Percentiles rank a stretch among this genome's conserved stretches.
Evolutionary conservation across 2,888 invertebrate genomes (phyloP).

Genomic region (Troides aeacus): DNA sequence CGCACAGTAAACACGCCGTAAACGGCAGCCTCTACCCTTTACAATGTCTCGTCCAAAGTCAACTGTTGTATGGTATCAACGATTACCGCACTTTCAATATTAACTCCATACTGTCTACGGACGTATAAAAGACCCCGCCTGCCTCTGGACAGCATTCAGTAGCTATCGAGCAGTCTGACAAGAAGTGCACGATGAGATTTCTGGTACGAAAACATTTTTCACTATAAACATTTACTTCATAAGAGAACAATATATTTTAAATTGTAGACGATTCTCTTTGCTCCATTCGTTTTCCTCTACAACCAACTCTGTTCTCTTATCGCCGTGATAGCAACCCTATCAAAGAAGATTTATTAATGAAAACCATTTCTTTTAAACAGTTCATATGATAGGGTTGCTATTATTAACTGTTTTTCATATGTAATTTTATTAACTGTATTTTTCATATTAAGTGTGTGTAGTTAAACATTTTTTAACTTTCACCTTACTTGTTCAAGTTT

Average conservation of each 20-base stretch:
- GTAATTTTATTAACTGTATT: too few relatives aligned
- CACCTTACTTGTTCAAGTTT: not conserved
- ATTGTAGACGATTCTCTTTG: not conserved
- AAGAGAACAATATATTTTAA: slow-evolving; percentile 28
- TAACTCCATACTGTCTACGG: slow-evolving; percentile 42
- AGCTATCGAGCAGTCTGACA: slow-evolving; percentile 74
- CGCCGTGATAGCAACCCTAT: not conserved
- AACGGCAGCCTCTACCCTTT: slow-evolving; percentile 36
- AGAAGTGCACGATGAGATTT: slow-evolving; percentile 79
- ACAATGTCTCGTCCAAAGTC: slow-evolving; percentile 36
- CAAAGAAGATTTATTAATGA: not conserved
- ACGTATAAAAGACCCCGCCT: slow-evolving; percentile 64
- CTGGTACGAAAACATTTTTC: slow-evolving; percentile 58
- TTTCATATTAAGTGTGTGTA: too few relatives aligned
- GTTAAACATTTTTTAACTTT: not conserved
- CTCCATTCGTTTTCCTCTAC: not conserved
- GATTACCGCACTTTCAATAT: slow-evolving; percentile 61
- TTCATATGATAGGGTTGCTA: slow-evolving; percentile 7
- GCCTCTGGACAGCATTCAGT: slow-evolving; percentile 64
- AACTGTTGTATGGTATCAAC: slow-evolving; percentile 38
- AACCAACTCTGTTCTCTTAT: slow-evolving; percentile 2
- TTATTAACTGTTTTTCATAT: not conserved
- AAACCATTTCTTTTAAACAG: not conserved
- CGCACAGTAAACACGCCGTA: slow-evolving; percentile 19
- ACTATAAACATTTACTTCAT: slow-evolving; percentile 37